These are phyloP conservation scores for Calephelis virginiensis DNA, from an alignment of 1,140 invertebrate genomes.

Conservation along the genomic window DNA sequence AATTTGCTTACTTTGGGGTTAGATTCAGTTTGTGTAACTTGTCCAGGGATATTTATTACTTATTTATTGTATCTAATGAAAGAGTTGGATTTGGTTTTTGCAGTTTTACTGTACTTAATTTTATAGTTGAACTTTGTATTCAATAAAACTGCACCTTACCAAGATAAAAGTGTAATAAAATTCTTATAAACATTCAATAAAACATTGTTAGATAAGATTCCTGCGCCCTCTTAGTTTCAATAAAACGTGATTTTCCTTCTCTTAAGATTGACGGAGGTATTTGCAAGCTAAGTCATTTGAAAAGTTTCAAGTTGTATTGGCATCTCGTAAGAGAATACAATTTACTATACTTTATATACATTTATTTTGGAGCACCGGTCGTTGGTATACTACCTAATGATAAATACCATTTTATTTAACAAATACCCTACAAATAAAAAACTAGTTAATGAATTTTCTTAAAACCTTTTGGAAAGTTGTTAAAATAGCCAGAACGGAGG, in stretches of 20 bases:
- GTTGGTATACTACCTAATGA: too few species aligned
- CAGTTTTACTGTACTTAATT: background rate
- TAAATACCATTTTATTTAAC: too few species aligned
- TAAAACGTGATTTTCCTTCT: conserved; percentile 14
- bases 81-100: too few species aligned
- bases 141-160: background rate
- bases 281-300: conserved; percentile 10
- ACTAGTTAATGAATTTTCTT: too few species aligned
- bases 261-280: conserved; percentile 14
- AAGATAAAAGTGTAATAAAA: conserved; percentile 6
- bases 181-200: conserved; percentile 11
- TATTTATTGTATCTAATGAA: too few species aligned
- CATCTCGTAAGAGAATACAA: background rate
- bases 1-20: too few species aligned
- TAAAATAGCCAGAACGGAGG: too few species aligned
- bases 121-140: background rate
- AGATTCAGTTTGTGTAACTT: too few species aligned
- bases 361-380: too few species aligned
- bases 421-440: too few species aligned
- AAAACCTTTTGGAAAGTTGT: too few species aligned
- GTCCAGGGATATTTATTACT: too few species aligned
- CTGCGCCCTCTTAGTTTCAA: conserved; percentile 6
- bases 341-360: background rate
- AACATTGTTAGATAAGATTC: conserved; percentile 11
- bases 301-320: conserved; percentile 5